Evolutionary conservation across 2,797 vertebrate species (phyloP), one percentile per base, ranked within the genome.

Genomic region (Neopelma chrysocephalum): DNA sequence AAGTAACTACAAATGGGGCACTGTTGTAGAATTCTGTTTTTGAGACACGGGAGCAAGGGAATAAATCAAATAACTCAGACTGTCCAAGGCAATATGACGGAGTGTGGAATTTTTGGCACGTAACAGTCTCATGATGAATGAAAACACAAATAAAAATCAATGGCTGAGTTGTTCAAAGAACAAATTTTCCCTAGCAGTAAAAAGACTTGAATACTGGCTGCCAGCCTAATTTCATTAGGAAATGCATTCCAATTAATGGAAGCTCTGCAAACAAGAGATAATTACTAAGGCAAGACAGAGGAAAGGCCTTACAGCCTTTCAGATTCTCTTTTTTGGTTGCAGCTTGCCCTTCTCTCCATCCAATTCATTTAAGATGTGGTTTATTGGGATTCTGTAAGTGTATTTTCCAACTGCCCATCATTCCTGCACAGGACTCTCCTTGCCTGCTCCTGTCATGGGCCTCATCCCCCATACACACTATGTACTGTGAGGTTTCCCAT

Each of bases 71-170:
- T 85, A 96, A 91, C 81, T 96, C 89, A 82, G 75, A 76, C 87
- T 92, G 93, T 95, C 90, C 82, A 93, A 88, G 51, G 77, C 93
- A 94, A 81, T 97, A 89, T 87, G 91, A 96, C 11, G 1, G 75
- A 96, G 54, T 4, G 5, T 90, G 90, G 96, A 95, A 96, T 94
- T 96, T 96, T 94, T 97, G 95, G 96, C 94, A 96, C n/a, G 2
- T 82, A 90, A 75, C 87, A 92, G 80, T 90, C 91, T 97, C 82
- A 93, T 90, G 94, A 96, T 93, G 95, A 95, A 97, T 97, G 96
- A 96, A 96, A 97, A 96, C 91, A 96, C 93, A 97, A 96, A 96
- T 92, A 96, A 97, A 97, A 97, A 97, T 97, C 97, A 97, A 96
- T 97, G 94, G 92, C 84, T 89, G 79, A 93, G 82, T 85, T 96